A percentile compares a stretch with the other conserved stretches of the same genome.
phyloP scores from a whole-genome alignment of 2,888 invertebrate genomes.

The Trimorus sp. region DNA sequence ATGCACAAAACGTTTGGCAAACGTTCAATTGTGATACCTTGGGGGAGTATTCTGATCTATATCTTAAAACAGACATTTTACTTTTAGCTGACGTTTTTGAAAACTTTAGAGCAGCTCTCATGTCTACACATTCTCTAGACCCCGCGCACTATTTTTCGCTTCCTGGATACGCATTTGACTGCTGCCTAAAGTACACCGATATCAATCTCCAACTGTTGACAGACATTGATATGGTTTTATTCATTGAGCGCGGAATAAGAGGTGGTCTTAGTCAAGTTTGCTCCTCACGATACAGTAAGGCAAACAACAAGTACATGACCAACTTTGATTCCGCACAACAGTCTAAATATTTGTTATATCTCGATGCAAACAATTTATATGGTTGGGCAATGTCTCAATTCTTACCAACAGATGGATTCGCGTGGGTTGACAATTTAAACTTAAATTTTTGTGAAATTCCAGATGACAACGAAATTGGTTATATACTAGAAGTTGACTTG shows the following conservation, averaged over 20 bases:
- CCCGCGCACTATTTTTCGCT: too few species aligned
- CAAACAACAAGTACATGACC: conserved; percentile 2
- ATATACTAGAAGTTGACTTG: conserved; percentile 14
- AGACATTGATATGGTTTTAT: not conserved
- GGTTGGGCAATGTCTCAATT: not conserved
- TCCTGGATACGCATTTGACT: not conserved
- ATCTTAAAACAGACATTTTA: too few species aligned
- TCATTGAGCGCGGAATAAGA: not conserved
- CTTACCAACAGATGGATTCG: conserved; percentile 6
- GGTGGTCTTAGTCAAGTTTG: too few species aligned
- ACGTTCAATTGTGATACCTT: too few species aligned
- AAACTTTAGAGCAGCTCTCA: too few species aligned
- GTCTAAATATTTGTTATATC: not conserved
- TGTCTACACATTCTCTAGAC: too few species aligned
- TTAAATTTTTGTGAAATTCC: conserved; percentile 8
- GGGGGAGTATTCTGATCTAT: too few species aligned
- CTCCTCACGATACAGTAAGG: not conserved
- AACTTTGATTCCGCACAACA: not conserved
- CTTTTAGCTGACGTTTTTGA: too few species aligned
- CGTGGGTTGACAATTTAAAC: conserved; percentile 11
- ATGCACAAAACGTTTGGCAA: too few species aligned
- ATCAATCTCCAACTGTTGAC: not conserved
- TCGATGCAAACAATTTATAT: too few species aligned
- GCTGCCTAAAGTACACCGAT: not conserved
- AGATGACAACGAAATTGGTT: not conserved